Evolutionary conservation across 2,888 invertebrate species (phyloP), one percentile per base, ranked within the genome.

Genomic region (Mimumesa dahlbomi): DNA sequence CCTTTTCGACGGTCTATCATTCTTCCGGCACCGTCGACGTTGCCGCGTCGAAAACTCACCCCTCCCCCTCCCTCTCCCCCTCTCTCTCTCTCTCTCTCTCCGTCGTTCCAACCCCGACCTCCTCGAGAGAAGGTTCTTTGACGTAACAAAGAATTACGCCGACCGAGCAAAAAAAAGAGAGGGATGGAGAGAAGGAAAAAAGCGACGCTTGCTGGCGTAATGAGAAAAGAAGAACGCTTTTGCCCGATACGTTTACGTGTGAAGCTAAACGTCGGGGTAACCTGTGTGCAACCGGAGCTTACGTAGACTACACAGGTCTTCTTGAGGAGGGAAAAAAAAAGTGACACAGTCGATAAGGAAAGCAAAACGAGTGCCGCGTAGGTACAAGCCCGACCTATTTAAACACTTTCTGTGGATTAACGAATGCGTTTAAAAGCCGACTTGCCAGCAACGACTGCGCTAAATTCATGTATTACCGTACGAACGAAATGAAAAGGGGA

Each of bases 1-100:
- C 57, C 62, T 46, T 59, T 52, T 63, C 63, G 46, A 46, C 57
- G 59, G 59, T 64, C 68, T 64, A 67, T 73, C 73, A 43, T 59
- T 56, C 63, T 62, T 66, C 36, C 31, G 19, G 3, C 25, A 7
- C n/a, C 7, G 25, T 25, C 25, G 25, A 25, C n/a, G n/a, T n/a
- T n/a, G 25, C 3, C 25, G 25, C 53, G 19, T 48, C 31, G 59
- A 42, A 46, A 64, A n/a, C n/a, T n/a, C n/a, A n/a, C n/a, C n/a
- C n/a, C n/a, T n/a, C n/a, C n/a, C n/a, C n/a, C n/a, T n/a, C n/a
- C n/a, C n/a, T n/a, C n/a, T n/a, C n/a, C n/a, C n/a, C n/a, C n/a
- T n/a, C n/a, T n/a, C n/a, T n/a, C n/a, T n/a, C n/a, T n/a, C n/a
- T n/a, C n/a, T n/a, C n/a, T n/a, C n/a, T n/a, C n/a, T n/a, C n/a